Evolutionary conservation across 2,888 invertebrate species (phyloP).

Genomic region (Pyrrhosoma nymphula): DNA sequence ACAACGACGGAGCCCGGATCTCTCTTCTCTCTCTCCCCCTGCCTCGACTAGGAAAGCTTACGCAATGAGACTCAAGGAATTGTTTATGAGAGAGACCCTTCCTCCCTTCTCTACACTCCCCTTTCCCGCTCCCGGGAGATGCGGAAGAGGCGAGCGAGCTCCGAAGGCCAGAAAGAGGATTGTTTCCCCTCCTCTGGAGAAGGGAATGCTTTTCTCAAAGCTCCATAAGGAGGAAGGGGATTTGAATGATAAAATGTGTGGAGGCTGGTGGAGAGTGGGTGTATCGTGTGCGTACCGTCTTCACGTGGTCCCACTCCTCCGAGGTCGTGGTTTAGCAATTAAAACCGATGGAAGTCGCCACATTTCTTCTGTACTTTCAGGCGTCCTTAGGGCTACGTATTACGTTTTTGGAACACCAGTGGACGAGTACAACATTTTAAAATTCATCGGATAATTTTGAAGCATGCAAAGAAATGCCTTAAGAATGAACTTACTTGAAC

Average conservation of each 20-base stretch:
- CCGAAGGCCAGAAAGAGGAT: slow-evolving; percentile 19
- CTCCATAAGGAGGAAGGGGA: not conserved
- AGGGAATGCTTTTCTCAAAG: not conserved
- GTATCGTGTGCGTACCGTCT: not conserved
- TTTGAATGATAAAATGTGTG: not conserved
- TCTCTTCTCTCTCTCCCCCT: not conserved
- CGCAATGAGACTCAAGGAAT: not conserved
- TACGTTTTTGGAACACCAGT: too few relatives aligned
- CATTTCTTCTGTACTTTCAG: too few relatives aligned
- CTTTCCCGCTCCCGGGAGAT: not conserved
- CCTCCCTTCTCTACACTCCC: not conserved
- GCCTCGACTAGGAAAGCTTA: not conserved
- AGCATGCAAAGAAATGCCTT: too few relatives aligned
- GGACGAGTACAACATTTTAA: too few relatives aligned
- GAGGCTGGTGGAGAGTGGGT: not conserved
- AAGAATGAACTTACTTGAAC: too few relatives aligned
- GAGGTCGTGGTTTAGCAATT: not conserved
- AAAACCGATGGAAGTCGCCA: not conserved
- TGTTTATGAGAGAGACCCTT: not conserved
- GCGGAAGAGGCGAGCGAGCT: not conserved
- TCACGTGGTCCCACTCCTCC: not conserved
- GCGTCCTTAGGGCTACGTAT: too few relatives aligned
- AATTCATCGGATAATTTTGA: too few relatives aligned
- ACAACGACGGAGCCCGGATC: not conserved
- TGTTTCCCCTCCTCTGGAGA: not conserved